Evolutionary conservation across 2,888 invertebrate species (phyloP), one percentile per base, ranked within the genome.

Genomic region (Dorcus parallelipipedus): DNA sequence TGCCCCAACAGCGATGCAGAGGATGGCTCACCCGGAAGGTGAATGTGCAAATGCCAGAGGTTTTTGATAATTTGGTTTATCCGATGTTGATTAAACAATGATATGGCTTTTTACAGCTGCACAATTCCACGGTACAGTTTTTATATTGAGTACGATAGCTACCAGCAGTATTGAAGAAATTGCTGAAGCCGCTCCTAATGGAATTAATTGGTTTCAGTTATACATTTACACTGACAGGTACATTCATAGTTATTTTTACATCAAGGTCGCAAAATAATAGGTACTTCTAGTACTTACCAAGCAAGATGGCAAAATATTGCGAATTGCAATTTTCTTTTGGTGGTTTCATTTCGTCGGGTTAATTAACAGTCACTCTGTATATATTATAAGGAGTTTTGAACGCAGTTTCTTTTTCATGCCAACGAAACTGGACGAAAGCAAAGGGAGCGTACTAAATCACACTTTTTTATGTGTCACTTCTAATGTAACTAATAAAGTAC

Each of bases 101-200:
- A 54, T 20, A 9, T 17, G 3, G 52, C 23, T 40, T 26, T 56
- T 76, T 74, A 33, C 75, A 89, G 95, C 95, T 71, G 94, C 90
- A n/a, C 86, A 89, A 67, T 81, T 83, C 23, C 82, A 85, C 64
- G 88, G 88, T 0, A 88, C 90, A 0, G 82, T 95, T 62, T 95
- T 86, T 73, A 93, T 87, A 20, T 79, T 94, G 54, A 95, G 95
- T 66, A 96, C 95, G 0, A 84, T 95, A 60, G 82, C 95, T 0
- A 96, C 94, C 0, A 88, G 87, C 66, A 92, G 93, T 42, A 85
- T 97, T 52, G 96, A 96, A 78, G 93, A 95, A 74, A 87, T 96
- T 1, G 90, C 93, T 0, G 75, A 81, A 58, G 89, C 87, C 1
- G 89, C 91, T 1, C 93, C 94, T 0, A 76, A 84, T 9, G 87